Evolutionary conservation across 2,888 invertebrate genomes (phyloP), one percentile per base, ranked within the genome.

Genomic region (Ophioninae sp.): DNA sequence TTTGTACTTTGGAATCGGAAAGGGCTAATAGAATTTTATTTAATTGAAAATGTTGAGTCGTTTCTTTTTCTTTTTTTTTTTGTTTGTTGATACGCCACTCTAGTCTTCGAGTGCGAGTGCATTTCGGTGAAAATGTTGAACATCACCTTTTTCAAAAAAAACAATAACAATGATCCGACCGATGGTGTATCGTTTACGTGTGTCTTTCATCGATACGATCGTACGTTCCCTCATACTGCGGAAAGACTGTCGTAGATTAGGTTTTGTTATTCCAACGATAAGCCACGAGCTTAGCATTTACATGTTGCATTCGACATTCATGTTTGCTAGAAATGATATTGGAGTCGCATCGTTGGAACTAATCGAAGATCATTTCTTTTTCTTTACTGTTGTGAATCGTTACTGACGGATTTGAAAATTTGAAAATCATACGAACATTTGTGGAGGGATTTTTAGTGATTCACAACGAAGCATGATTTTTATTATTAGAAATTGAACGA

Each of bases 31-130:
- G 69, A 82, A 79, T 75, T 84, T 30, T 78, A 56, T 17, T 77
- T 77, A 64, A 71, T 78, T 84, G 87, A 72, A 30, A 85, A 80
- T 85, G 85, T 83, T 80, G 67, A 80, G 82, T 79, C 83, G 86
- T 85, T 64, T 59, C 17, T 51, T 9, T 20, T 61, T 61, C 61
- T 61, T 61, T 8, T 39, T 8, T 39, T 65, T 68, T 67, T 85
- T 73, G 30, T 30, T 30, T 30, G 30, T 86, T 86, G 84, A 82
- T 83, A 85, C 84, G 84, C 76, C 79, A 74, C 81, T 88, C 89
- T 89, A 89, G 89, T 89, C 89, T 86, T 85, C 83, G 86, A 83
- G 81, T 68, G 69, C 83, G 86, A 83, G 81, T 68, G 69, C 74
- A 73, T 56, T 77, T 82, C 59, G 87, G 85, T 83, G 81, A 85